Evolutionary conservation across 1,140 invertebrate genomes (phyloP).

Genomic region (Drosophila ironensis): DNA sequence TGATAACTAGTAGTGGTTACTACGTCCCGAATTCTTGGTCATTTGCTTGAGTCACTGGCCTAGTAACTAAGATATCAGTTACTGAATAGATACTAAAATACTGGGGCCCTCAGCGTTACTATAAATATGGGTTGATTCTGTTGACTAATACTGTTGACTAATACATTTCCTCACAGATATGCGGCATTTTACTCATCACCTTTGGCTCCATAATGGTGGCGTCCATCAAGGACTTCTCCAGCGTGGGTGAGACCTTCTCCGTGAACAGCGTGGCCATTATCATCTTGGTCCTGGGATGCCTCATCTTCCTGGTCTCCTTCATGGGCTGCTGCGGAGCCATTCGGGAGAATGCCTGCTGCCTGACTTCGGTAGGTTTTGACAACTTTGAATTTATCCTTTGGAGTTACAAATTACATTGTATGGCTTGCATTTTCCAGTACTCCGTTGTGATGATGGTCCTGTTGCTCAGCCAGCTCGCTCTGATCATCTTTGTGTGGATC

Average conservation of each 20-base stretch:
- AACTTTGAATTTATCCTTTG: neutral
- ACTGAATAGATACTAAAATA: too few species aligned
- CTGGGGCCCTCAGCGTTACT: too few species aligned
- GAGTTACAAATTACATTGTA: too few species aligned
- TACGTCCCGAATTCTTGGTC: too few species aligned
- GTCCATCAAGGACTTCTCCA: slow-evolving; percentile 82
- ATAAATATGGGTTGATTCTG: too few species aligned
- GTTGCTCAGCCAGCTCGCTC: slow-evolving; percentile 85
- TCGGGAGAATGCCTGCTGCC: slow-evolving; percentile 90
- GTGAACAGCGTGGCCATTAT: slow-evolving; percentile 84
- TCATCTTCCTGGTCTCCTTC: slow-evolving; percentile 90
- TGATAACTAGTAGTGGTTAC: too few species aligned
- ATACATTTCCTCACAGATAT: slow-evolving; percentile 82
- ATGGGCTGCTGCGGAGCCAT: slow-evolving; percentile 93
- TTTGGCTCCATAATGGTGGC: slow-evolving; percentile 84
- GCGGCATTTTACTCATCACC: slow-evolving; percentile 85
- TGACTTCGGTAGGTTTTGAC: slow-evolving; percentile 86
- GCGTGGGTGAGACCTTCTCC: slow-evolving; percentile 82
- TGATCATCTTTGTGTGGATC: slow-evolving; percentile 84
- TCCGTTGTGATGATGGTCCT: slow-evolving; percentile 85
- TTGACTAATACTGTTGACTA: too few species aligned
- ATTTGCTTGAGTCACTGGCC: too few species aligned
- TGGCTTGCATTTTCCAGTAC: slow-evolving; percentile 83
- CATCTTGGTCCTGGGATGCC: slow-evolving; percentile 87
- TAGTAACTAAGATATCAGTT: too few species aligned